Evolutionary conservation across 2,888 invertebrate genomes (phyloP).

Genomic region (Panopea generosa): DNA sequence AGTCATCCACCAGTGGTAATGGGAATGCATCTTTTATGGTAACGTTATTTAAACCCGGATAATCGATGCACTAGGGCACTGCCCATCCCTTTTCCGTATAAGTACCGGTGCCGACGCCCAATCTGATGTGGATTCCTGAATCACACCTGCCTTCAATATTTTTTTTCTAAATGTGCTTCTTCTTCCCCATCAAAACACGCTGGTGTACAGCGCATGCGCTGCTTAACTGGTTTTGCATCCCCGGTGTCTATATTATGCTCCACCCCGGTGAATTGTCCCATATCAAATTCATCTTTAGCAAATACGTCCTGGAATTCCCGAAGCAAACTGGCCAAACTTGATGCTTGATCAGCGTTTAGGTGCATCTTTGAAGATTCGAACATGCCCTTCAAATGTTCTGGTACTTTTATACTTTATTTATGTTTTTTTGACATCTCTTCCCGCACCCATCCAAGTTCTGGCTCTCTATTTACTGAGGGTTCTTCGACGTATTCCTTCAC

Average conservation of each 20-base stretch:
- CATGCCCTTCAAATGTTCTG: conserved; percentile 8
- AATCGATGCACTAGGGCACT: conserved; percentile 47
- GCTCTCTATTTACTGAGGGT: no score
- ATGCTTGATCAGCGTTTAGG: not conserved
- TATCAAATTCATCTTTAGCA: conserved; percentile 43
- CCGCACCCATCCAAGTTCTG: no score
- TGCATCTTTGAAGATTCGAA: not conserved
- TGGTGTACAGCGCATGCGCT: conserved; percentile 42
- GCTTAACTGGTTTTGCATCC: conserved; percentile 33
- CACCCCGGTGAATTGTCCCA: conserved; percentile 25
- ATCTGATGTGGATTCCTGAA: conserved; percentile 35
- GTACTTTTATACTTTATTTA: no score
- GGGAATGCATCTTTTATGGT: conserved; percentile 19
- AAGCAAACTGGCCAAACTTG: conserved; percentile 9
- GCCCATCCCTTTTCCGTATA: conserved; percentile 48
- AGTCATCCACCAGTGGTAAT: conserved; percentile 41
- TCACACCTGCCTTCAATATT: conserved; percentile 40
- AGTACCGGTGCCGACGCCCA: conserved; percentile 58
- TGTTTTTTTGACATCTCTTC: no score
- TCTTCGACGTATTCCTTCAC: no score
- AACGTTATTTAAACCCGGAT: conserved; percentile 35
- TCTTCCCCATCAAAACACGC: conserved; percentile 41
- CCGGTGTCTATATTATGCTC: conserved; percentile 50
- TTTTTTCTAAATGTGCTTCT: conserved; percentile 32
- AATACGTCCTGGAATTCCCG: conserved; percentile 25